These are phyloP conservation scores for Porites evermanni DNA, from an alignment of 92 coral and sea anemone species.

Conservation along the genomic window DNA sequence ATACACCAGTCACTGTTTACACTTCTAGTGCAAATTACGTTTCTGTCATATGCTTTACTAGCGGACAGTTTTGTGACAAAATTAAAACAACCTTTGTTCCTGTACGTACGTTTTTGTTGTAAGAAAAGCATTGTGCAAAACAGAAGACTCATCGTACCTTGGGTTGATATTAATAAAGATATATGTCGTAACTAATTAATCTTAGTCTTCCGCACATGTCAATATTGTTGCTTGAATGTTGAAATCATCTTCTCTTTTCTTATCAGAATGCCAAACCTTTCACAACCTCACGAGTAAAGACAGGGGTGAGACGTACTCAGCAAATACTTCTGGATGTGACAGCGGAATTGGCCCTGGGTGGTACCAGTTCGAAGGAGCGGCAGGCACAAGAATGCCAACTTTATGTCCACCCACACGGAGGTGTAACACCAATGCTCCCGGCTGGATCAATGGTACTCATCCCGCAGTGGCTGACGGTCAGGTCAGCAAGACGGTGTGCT, in stretches of 20 bases:
- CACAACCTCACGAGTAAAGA: background rate
- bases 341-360: background rate
- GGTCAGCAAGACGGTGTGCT: conserved; percentile 1
- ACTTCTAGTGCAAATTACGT: too few relatives aligned
- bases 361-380: conserved; percentile 5
- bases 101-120: too few relatives aligned
- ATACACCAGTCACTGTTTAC: too few relatives aligned
- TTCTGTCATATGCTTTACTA: too few relatives aligned
- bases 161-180: too few relatives aligned
- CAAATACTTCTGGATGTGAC: background rate
- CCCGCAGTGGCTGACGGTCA: conserved; percentile 6
- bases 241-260: background rate
- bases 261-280: background rate
- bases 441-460: conserved; percentile 11
- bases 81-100: too few relatives aligned
- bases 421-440: background rate
- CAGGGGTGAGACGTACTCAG: background rate
- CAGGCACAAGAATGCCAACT: conserved; percentile 23
- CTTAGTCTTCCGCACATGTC: too few relatives aligned
- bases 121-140: too few relatives aligned
- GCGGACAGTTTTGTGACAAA: too few relatives aligned
- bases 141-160: too few relatives aligned
- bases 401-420: background rate
- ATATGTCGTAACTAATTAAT: too few relatives aligned
- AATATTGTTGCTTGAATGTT: too few relatives aligned